Base-by-base conservation (phyloP, 1,140 invertebrate species). In the Arctopsyche grandis region DNA sequence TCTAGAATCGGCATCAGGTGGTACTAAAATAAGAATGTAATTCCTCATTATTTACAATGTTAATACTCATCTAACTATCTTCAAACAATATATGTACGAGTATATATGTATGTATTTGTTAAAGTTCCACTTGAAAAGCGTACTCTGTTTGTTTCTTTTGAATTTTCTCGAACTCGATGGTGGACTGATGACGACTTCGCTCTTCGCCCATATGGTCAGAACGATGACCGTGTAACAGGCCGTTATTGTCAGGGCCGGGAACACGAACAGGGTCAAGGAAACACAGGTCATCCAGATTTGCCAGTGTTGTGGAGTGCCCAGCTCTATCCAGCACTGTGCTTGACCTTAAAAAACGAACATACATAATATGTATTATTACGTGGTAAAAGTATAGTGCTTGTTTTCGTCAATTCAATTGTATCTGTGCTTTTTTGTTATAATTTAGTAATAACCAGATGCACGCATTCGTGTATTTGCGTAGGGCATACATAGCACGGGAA, bases 141-240 rank as follows among this genome's bases (percentile, higher is more conserved):
- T 66, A 87, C 87, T 85, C 78, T 87, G 87, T 70, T 85, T 84
- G 82, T 85, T 82, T 71, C 84, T 86, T 66, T 86, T 91, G 21
- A 71, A 85, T 85, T 87, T 80, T 83, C 89, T 75, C 85, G 90
- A 83, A 88, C 90, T 86, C 86, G 91, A 83, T 79, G 90, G 84
- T 69, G 88, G 84, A 81, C 88, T 87, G 24, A 90, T 88, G 0
- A 91, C 88, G 44, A 89, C 89, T 85, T 91, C 93, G 87, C 88
- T 93, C 83, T 95, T 95, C 0, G 94, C 93, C 96, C 96, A 97
- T 82, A 99, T 98, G 1, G 97, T 98, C 85, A 93, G 91, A 0
- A 98, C 95, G 80, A 99, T 98, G 80, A 98, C 92, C 9, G 93
- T 91, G 87, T 98, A 98, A 85, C 97, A 98, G 0, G 93, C 93